These are phyloP conservation scores for Camponotus pennsylvanicus DNA, from an alignment of 1,140 invertebrate species.

Conservation along the genomic window DNA sequence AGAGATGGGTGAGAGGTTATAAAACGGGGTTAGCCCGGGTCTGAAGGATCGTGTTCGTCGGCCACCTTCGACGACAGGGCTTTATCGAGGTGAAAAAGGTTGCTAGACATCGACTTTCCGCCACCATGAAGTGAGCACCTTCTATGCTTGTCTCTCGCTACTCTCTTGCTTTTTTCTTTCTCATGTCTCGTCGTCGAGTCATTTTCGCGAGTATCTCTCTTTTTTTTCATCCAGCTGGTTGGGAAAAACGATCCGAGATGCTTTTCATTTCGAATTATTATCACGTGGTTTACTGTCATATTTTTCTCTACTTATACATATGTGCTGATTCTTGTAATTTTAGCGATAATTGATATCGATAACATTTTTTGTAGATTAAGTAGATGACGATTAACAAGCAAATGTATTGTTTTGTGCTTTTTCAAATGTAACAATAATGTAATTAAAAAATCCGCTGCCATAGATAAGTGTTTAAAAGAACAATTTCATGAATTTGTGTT, in stretches of 20 bases:
- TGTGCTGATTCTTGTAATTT: slow-evolving; percentile 24
- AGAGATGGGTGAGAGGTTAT: slow-evolving; percentile 78
- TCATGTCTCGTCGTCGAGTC: slow-evolving; percentile 40
- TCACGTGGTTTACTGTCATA: slow-evolving; percentile 41
- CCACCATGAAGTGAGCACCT: slow-evolving; percentile 59
- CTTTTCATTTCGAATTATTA: slow-evolving; percentile 48
- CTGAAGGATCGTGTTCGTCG: slow-evolving; percentile 84
- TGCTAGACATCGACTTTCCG: slow-evolving; percentile 76
- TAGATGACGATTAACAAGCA: not conserved
- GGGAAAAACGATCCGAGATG: slow-evolving; percentile 19
- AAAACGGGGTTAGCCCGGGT: slow-evolving; percentile 83
- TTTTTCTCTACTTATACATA: not conserved
- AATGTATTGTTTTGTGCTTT: too few species aligned
- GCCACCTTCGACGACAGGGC: slow-evolving; percentile 80
- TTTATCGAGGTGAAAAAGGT: slow-evolving; percentile 82
- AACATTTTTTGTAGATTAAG: slow-evolving; percentile 30
- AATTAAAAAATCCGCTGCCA: not conserved
- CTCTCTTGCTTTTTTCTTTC: slow-evolving; percentile 42
- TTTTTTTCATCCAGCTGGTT: slow-evolving; percentile 27
- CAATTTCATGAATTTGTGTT: not conserved
- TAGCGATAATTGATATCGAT: slow-evolving; percentile 2
- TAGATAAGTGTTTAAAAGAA: not conserved
- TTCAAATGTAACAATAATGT: not conserved
- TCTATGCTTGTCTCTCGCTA: not conserved
- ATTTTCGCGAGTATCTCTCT: slow-evolving; percentile 51